These are phyloP conservation scores for Lepidurus couesii DNA, from an alignment of 1,140 invertebrate species.

Conservation along the genomic window DNA sequence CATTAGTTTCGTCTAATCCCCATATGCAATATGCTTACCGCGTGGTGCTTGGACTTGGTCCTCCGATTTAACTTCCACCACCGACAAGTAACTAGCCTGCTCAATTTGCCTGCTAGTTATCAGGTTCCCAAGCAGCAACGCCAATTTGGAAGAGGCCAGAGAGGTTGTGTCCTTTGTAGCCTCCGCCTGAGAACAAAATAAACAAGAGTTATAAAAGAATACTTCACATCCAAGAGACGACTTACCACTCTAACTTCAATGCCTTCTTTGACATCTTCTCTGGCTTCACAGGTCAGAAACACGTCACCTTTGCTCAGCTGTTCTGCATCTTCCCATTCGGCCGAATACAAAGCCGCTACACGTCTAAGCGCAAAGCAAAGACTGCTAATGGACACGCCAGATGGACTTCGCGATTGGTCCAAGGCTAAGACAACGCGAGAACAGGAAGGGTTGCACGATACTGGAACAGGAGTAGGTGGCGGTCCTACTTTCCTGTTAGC, in stretches of 20 bases:
- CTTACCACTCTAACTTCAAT: constrained; percentile 80
- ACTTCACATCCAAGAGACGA: constrained; percentile 35
- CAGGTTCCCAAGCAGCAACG: neutral
- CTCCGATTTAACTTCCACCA: neutral
- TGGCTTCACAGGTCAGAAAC: constrained; percentile 73
- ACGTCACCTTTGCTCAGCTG: constrained; percentile 45
- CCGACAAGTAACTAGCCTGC: neutral
- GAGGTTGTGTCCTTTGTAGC: neutral
- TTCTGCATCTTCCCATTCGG: constrained; percentile 43
- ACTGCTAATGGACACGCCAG: constrained; percentile 65
- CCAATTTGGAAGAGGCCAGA: neutral
- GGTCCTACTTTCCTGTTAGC: constrained; percentile 66
- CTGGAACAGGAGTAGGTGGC: constrained; percentile 63
- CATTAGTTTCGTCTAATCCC: neutral
- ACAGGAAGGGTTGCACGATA: constrained; percentile 67
- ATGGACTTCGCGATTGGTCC: constrained; percentile 52
- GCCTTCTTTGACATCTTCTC: constrained; percentile 68
- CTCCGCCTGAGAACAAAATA: neutral
- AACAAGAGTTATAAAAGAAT: neutral
- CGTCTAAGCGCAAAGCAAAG: constrained; percentile 61
- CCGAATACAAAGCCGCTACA: constrained; percentile 56
- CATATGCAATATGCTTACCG: neutral
- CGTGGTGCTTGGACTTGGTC: neutral
- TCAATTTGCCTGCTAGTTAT: neutral
- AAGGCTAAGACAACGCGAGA: constrained; percentile 65